Base-by-base conservation (phyloP, 2,888 invertebrate species). In the Hylaea fasciaria region DNA sequence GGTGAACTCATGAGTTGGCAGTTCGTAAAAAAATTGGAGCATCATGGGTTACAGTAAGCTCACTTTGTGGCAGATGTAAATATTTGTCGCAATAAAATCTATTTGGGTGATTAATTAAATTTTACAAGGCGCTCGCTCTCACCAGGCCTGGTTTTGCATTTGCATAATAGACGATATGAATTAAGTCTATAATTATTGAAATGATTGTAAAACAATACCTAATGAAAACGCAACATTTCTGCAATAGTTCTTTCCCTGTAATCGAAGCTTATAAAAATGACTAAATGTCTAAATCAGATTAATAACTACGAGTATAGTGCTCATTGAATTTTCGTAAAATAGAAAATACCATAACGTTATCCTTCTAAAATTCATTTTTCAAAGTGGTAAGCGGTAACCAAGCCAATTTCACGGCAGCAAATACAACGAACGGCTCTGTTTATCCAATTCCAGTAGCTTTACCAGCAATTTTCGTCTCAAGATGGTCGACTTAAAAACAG, bases 81-180 rank as follows among this genome's bases (percentile, higher is more conserved):
- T 86, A 86, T 87, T 87, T 86, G 79, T 78, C 72, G 83, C 78
- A 84, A 85, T 87, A 62, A 87, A 87, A 86, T 85, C 84, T 87
- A 84, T 87, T 87, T 83, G 76, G 78, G 84, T 85, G 48, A 62
- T 62, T 87, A 86, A 84, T 85, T 85, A 81, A 82, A 82, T 81
- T 73, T 76, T 78, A 71, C 73, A 77, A 77, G 80, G 78, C 77
- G 79, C 81, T 80, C 79, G 80, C 80, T 74, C 68, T 72, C 73
- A 71, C 69, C 10, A 28, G 32, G 4, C 43, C 52, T 55, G 43
- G 41, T 2, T 22, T 22, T 22, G 22, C 2, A 22, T 22, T 22
- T 22, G 5, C 22, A 22, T 22, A 3, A 22, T 5, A 22, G 22
- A 5, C 22, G 22, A 22, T 22, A 22, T 22, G 22, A 22, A 22